Percentiles rank a stretch among this genome's conserved stretches.
phyloP scores from a whole-genome alignment of 2,888 invertebrate genomes.

The Tricholauxania praeusta region DNA sequence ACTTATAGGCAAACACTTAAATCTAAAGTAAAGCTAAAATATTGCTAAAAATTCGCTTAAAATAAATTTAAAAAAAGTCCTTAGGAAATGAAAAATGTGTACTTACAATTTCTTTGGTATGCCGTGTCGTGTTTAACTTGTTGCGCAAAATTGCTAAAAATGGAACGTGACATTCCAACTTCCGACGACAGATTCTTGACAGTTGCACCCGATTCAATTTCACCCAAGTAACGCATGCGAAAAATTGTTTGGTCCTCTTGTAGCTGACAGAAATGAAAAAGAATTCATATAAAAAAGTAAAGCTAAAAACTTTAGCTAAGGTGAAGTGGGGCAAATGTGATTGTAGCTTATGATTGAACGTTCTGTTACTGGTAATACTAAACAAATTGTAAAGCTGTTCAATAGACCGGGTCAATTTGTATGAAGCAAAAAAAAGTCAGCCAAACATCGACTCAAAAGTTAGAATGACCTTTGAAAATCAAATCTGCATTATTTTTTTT shows the following conservation, averaged over 20 bases:
- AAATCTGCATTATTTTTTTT: too few species aligned
- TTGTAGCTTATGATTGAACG: neutral
- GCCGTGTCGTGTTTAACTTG: constrained; percentile 67
- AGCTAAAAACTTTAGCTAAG: neutral
- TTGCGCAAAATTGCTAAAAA: constrained; percentile 67
- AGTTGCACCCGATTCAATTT: constrained; percentile 66
- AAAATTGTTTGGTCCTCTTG: constrained; percentile 68
- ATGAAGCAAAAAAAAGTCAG: too few species aligned
- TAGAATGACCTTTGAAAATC: too few species aligned
- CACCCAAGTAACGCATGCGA: constrained; percentile 67
- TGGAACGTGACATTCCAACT: constrained; percentile 66
- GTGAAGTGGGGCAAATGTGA: neutral
- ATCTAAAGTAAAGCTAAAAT: too few species aligned
- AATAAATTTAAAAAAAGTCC: neutral
- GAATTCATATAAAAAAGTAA: neutral
- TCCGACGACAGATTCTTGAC: constrained; percentile 67
- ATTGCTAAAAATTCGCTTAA: neutral
- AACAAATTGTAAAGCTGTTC: too few species aligned
- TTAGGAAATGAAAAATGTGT: neutral
- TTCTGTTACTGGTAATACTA: too few species aligned
- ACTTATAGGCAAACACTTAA: too few species aligned
- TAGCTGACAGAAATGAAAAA: constrained; percentile 53
- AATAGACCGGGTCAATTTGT: too few species aligned
- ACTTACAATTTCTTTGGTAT: constrained; percentile 65
- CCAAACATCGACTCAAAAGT: too few species aligned